These are phyloP conservation scores for Leucoma salicis DNA, from an alignment of 2,888 invertebrate genomes.

Conservation along the genomic window DNA sequence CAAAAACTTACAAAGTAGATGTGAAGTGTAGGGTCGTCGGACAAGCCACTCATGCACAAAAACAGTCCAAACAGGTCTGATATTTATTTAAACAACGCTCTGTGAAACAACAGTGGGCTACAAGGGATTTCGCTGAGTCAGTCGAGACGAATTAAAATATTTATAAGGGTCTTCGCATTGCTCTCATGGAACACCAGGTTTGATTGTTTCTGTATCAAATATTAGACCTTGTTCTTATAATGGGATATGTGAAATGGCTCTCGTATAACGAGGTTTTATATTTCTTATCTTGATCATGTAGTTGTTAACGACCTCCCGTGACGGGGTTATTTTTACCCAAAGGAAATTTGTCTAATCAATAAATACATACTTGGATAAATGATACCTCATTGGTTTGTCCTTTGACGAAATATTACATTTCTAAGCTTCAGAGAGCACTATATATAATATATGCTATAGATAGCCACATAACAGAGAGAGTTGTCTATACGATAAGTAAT, in stretches of 20 bases:
- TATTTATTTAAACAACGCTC: conserved; percentile 29
- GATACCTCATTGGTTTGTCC: too few species aligned
- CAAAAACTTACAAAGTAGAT: conserved; percentile 3
- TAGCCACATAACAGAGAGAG: too few species aligned
- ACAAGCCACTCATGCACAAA: conserved; percentile 3
- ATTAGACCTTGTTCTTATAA: conserved; percentile 21
- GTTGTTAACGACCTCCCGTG: too few species aligned
- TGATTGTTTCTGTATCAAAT: conserved; percentile 30
- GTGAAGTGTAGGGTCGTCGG: not conserved
- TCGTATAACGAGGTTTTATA: not conserved
- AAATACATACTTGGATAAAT: too few species aligned
- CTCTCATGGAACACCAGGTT: conserved; percentile 16
- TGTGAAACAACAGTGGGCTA: conserved; percentile 28
- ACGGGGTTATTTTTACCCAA: too few species aligned
- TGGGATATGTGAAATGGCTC: conserved; percentile 16
- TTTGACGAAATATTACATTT: too few species aligned
- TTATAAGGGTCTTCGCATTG: conserved; percentile 41
- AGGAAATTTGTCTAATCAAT: too few species aligned
- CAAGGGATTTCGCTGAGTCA: conserved; percentile 48
- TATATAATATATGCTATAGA: too few species aligned
- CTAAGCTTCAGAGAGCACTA: too few species aligned
- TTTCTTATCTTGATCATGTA: not conserved
- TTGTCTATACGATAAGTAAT: too few species aligned
- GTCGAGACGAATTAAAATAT: conserved; percentile 58
- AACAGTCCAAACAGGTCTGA: conserved; percentile 1